Evolutionary conservation across 2,888 invertebrate genomes (phyloP).

Genomic region (Tubiluchus corallicola): DNA sequence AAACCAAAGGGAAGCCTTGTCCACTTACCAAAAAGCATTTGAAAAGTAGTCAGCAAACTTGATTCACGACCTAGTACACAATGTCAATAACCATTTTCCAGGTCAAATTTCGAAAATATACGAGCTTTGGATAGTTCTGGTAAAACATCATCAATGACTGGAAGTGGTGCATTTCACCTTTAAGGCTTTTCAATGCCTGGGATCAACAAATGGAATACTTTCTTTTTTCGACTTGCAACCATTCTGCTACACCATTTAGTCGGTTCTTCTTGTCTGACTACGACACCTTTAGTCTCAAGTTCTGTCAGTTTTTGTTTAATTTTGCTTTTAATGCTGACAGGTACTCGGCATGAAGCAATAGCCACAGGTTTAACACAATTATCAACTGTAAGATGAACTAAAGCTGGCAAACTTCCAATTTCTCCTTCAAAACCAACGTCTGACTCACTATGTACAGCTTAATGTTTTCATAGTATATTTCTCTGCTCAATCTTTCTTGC

Average conservation of each 20-base stretch:
- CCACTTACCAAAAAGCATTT: constrained; percentile 10
- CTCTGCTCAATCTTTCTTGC: no score
- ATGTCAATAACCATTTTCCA: constrained; percentile 9
- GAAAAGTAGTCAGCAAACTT: constrained; percentile 10
- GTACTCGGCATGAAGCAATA: constrained; percentile 8
- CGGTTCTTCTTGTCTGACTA: constrained; percentile 10
- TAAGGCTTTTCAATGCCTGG: constrained; percentile 11
- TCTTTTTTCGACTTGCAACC: constrained; percentile 9
- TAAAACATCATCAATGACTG: constrained; percentile 15
- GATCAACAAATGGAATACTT: constrained; percentile 12
- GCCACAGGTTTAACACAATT: constrained; percentile 8
- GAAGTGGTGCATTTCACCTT: constrained; percentile 9
- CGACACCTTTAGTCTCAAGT: constrained; percentile 9
- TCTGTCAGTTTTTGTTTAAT: constrained; percentile 8
- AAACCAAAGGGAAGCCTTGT: constrained; percentile 13
- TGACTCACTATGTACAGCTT: constrained; percentile 5
- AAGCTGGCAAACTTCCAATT: constrained; percentile 9
- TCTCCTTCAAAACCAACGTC: constrained; percentile 8
- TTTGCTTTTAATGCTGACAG: constrained; percentile 8
- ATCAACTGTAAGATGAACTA: constrained; percentile 5
- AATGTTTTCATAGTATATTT: constrained; percentile 9
- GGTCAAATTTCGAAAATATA: constrained; percentile 9
- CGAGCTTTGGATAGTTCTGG: constrained; percentile 12
- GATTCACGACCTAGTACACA: constrained; percentile 9
- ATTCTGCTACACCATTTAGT: constrained; percentile 10